Conservation (phyloP, 2,113 vertebrate species). For the Laticauda laticaudata region DNA sequence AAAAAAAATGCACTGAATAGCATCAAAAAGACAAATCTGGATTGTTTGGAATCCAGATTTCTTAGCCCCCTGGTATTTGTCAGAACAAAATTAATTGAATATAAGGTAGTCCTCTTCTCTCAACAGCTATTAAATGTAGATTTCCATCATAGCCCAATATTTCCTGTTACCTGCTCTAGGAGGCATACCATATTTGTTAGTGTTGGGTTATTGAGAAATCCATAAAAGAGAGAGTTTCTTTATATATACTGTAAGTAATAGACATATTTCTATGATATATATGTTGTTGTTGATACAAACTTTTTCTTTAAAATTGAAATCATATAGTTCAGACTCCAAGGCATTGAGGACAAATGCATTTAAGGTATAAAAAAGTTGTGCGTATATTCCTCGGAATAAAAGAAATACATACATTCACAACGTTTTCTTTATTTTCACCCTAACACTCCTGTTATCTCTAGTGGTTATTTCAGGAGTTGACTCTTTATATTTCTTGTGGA, state of each 20-base stretch:
- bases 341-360: neutral
- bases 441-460: neutral
- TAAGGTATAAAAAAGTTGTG: neutral
- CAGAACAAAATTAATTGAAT: neutral
- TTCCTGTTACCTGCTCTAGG: neutral
- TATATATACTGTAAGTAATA: neutral
- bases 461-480: neutral
- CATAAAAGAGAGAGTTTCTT: neutral
- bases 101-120: neutral
- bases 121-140: neutral
- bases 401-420: neutral
- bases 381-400: neutral
- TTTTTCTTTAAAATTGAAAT: neutral
- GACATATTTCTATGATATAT: neutral
- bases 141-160: neutral
- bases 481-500: conserved; percentile 15
- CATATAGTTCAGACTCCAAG: neutral
- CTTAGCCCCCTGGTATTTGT: neutral
- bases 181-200: neutral
- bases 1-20: neutral
- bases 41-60: neutral
- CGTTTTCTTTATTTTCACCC: neutral
- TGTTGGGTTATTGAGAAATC: conserved; percentile 1
- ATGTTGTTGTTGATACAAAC: neutral
- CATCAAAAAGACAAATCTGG: neutral